phyloP scores from a whole-genome alignment of 2,888 invertebrate genomes.

The Polylopha cassiicola region DNA sequence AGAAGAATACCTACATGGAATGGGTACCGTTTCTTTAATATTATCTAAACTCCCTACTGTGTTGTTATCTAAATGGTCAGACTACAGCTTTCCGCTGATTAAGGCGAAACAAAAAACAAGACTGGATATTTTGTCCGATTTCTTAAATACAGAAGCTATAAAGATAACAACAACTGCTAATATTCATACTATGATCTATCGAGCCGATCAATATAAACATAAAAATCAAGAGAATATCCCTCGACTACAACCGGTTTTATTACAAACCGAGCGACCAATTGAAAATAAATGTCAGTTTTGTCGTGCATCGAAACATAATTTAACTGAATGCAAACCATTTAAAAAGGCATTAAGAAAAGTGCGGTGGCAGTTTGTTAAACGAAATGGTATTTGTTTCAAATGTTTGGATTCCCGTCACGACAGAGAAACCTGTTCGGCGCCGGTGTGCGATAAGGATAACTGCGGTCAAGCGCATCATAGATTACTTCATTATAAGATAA shows the following conservation, averaged over 20 bases:
- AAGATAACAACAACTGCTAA: conserved; percentile 8
- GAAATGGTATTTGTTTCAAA: background rate
- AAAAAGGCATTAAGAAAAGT: conserved; percentile 1
- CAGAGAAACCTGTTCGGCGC: conserved; percentile 5
- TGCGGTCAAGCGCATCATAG: conserved; percentile 1
- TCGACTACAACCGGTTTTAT: conserved; percentile 1
- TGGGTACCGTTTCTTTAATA: conserved; percentile 6
- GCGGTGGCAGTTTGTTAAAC: conserved; percentile 1
- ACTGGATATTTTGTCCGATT: conserved; percentile 8
- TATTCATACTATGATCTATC: background rate
- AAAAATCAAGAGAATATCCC: background rate
- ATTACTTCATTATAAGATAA: background rate
- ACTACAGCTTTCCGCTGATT: conserved; percentile 2
- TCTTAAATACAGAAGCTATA: conserved; percentile 8
- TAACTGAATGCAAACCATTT: conserved; percentile 1
- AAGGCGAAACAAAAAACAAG: conserved; percentile 1
- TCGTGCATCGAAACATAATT: background rate
- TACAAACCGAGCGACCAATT: background rate
- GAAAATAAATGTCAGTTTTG: conserved; percentile 1
- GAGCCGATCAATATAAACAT: background rate
- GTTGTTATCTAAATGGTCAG: conserved; percentile 13
- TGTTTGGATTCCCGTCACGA: background rate
- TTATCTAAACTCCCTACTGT: conserved; percentile 9
- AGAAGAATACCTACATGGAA: conserved; percentile 6
- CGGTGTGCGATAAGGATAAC: conserved; percentile 1